phyloP scores from a whole-genome alignment of 2,888 invertebrate genomes.

The Chaitophorus viminalis region DNA sequence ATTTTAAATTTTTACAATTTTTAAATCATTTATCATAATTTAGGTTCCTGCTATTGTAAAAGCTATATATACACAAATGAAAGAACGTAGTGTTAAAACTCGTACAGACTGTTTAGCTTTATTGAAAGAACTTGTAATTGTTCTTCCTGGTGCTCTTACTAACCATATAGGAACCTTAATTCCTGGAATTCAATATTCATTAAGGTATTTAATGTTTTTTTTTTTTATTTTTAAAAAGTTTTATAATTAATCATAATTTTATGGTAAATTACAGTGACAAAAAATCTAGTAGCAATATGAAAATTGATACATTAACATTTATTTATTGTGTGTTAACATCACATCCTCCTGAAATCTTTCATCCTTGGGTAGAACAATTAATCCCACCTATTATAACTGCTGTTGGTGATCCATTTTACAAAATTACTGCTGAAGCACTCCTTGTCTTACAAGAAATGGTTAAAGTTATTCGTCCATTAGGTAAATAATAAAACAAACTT shows the following conservation, averaged over 20 bases:
- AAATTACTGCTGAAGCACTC: conserved; percentile 96
- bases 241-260: neutral
- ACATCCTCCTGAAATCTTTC: conserved; percentile 82
- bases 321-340: conserved; percentile 84
- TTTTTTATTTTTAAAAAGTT: neutral
- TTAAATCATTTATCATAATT: neutral
- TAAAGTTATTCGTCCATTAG: conserved; percentile 89
- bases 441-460: conserved; percentile 92
- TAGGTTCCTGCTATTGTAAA: conserved; percentile 82
- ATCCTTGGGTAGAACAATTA: conserved; percentile 80
- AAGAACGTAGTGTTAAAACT: conserved; percentile 85
- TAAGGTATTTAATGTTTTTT: conserved; percentile 61
- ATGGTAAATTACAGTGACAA: conserved; percentile 75
- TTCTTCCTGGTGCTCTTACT: conserved; percentile 88
- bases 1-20: conserved; percentile 1
- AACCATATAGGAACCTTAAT: conserved; percentile 86
- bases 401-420: conserved; percentile 96
- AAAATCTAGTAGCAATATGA: conserved; percentile 95
- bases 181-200: conserved; percentile 75
- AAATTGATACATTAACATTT: conserved; percentile 95
- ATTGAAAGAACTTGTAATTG: conserved; percentile 88
- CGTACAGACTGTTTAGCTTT: conserved; percentile 92
- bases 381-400: conserved; percentile 88
- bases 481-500: conserved; percentile 68
- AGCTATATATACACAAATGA: conserved; percentile 88